These are phyloP conservation scores for Pyrrhia umbra DNA, from an alignment of 2,888 invertebrate species.

Conservation along the genomic window DNA sequence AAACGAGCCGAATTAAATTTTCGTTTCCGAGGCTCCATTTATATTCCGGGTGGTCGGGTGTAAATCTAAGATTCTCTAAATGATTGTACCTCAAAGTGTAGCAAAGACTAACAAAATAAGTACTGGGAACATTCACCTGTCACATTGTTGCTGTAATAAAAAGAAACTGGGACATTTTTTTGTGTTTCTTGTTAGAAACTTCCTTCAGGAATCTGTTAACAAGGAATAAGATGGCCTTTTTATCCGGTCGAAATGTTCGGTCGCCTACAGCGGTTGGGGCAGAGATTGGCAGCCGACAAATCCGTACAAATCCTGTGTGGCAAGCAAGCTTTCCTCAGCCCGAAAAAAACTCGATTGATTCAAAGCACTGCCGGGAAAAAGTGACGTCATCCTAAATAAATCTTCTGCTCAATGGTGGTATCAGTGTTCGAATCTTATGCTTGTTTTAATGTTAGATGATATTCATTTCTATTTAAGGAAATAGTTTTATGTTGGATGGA, in stretches of 20 bases:
- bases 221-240: conserved; percentile 81
- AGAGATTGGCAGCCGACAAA: conserved; percentile 85
- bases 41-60: conserved; percentile 50
- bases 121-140: conserved; percentile 55
- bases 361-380: conserved; percentile 71
- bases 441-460: background rate
- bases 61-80: conserved; percentile 59
- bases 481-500: too few relatives aligned
- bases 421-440: background rate
- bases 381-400: conserved; percentile 27
- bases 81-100: conserved; percentile 47
- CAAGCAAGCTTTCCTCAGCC: conserved; percentile 68
- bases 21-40: conserved; percentile 50
- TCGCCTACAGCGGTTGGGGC: conserved; percentile 78
- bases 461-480: too few relatives aligned
- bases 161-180: conserved; percentile 64
- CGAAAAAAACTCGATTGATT: conserved; percentile 82
- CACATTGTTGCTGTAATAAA: conserved; percentile 66
- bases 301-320: conserved; percentile 83
- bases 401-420: conserved; percentile 2
- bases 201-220: conserved; percentile 81
- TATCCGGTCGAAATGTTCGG: conserved; percentile 81
- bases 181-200: conserved; percentile 63
- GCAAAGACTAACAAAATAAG: conserved; percentile 43
- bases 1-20: conserved; percentile 47